Evolutionary conservation across 2,797 vertebrate genomes (phyloP), one percentile per base, ranked within the genome.

Genomic region (Myripristis murdjan): DNA sequence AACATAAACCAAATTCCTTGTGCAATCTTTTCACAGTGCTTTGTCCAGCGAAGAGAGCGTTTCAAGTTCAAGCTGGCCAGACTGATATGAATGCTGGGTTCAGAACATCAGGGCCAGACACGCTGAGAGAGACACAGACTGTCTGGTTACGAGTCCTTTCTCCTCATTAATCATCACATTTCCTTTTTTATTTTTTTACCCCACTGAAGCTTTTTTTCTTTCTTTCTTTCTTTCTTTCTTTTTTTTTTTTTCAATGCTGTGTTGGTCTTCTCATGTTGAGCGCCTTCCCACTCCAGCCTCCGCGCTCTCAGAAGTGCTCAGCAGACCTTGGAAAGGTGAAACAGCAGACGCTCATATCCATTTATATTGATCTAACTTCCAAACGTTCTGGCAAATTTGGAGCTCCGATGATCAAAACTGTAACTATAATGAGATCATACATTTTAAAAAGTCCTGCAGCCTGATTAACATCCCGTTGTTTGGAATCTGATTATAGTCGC

Each of bases 281-380:
- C 43, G 39, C 24, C 35, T 76, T 68, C 63, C 70, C 59, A 67
- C 75, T 70, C 41, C 39, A 28, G 37, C 66, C 22, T 46, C 59
- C 10, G 8, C 74, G 80, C 65, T 60, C 48, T 71, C 60, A 65
- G 67, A 63, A 64, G 47, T 65, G 72, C 43, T 67, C 6, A 39
- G 43, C 39, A 2, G 61, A 68, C 43, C 60, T 64, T 71, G 77
- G 80, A 80, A 66, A 48, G 33, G 15, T 37, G 26, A 75, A 79
- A 62, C 15, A 59, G 68, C 75, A n/a, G n/a, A 82, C 68, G 79
- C 67, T 78, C 64, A 85, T 81, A 64, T 61, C 35, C 76, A 76
- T 80, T 80, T 65, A 60, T 51, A 72, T 55, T 46, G 54, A 70
- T 73, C 46, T 65, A 69, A 86, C 39, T 16, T 43, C 14, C 14